phyloP scores from a whole-genome alignment of 2,888 invertebrate genomes.

The Dryobotodes eremita region DNA sequence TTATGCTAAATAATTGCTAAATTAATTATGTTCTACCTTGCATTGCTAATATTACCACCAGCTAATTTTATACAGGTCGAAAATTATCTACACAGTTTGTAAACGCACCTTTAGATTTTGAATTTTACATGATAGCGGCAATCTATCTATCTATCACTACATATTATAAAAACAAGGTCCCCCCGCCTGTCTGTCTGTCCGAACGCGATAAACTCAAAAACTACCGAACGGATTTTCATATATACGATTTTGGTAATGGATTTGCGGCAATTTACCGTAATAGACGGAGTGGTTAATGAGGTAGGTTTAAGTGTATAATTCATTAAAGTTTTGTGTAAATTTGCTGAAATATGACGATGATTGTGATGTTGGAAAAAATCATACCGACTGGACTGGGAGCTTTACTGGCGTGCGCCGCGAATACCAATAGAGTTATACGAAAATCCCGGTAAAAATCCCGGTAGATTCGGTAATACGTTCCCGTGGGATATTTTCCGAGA shows the following conservation, averaged over 20 bases:
- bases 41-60: background rate
- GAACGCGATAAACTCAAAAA: background rate
- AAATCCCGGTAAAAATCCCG: no score
- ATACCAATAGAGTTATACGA: no score
- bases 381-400: no score
- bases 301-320: background rate
- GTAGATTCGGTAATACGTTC: no score
- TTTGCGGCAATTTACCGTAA: background rate
- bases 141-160: background rate
- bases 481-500: no score
- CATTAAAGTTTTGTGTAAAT: no score
- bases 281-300: background rate
- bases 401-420: no score
- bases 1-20: conserved; percentile 14
- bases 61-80: background rate
- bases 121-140: background rate
- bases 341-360: no score
- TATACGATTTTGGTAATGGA: background rate
- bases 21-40: background rate
- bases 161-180: background rate
- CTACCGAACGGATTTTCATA: background rate
- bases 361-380: no score
- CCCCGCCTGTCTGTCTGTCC: background rate
- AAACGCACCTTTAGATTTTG: background rate
- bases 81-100: background rate